Evolutionary conservation across 2,888 invertebrate species (phyloP).

Genomic region (Cactoblastis cactorum): DNA sequence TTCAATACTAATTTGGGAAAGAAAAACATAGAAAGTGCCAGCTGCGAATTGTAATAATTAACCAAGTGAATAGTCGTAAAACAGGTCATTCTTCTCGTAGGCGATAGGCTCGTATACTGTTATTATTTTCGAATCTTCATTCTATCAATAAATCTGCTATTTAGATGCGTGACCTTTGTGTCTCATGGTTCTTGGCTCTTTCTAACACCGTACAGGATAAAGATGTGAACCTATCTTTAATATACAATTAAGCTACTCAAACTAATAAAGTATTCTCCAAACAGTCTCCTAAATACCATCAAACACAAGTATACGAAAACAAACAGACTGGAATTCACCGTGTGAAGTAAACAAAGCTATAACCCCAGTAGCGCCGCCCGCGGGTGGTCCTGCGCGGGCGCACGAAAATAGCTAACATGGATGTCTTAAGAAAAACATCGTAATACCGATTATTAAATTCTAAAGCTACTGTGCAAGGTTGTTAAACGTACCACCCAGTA

Average conservation of each 20-base stretch:
- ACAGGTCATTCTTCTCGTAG: too few species aligned
- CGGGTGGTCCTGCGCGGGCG: conserved; percentile 64
- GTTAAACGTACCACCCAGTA: conserved; percentile 70
- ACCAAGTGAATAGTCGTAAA: too few species aligned
- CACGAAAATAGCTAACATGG: conserved; percentile 62
- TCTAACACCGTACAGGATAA: too few species aligned
- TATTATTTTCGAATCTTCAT: too few species aligned
- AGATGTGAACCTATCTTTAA: not conserved
- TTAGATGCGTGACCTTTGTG: too few species aligned
- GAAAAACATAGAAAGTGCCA: too few species aligned
- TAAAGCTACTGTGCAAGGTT: conserved; percentile 63
- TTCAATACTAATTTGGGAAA: too few species aligned
- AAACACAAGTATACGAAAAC: conserved; percentile 12
- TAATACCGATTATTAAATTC: conserved; percentile 69
- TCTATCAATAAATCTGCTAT: too few species aligned
- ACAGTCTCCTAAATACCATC: conserved; percentile 5
- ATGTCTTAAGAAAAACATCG: conserved; percentile 73
- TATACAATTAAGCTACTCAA: not conserved
- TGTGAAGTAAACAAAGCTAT: conserved; percentile 26
- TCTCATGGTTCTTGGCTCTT: too few species aligned
- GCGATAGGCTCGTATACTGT: too few species aligned
- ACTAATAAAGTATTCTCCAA: not conserved
- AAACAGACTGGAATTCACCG: conserved; percentile 10
- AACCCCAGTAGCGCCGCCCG: conserved; percentile 42
- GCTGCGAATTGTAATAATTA: too few species aligned